Percentiles rank a stretch among this genome's conserved stretches.
Conservation (phyloP, 1,140 invertebrate genomes). For the Conopomorpha cramerella region DNA sequence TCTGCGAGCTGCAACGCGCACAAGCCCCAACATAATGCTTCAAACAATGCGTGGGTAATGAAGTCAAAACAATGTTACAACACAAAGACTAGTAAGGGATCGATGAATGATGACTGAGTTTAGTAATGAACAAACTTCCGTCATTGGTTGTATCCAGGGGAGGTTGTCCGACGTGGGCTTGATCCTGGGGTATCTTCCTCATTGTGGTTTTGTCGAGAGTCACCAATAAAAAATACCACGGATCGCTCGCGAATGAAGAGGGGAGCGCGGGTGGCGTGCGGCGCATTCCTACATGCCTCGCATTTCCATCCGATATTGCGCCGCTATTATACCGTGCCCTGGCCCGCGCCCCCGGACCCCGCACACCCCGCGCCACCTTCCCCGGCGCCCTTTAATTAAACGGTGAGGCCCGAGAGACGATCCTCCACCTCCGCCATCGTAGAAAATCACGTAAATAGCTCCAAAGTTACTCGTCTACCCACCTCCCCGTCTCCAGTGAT, state of each 20-base stretch:
- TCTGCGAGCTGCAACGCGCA: too few species aligned
- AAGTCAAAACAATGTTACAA: too few species aligned
- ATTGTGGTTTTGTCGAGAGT: slow-evolving; percentile 48
- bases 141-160: too few species aligned
- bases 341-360: slow-evolving; percentile 24
- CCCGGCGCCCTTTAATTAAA: slow-evolving; percentile 58
- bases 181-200: too few species aligned
- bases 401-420: slow-evolving; percentile 51
- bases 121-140: too few species aligned
- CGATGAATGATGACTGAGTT: too few species aligned
- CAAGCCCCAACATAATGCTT: too few species aligned
- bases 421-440: slow-evolving; percentile 38
- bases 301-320: slow-evolving; percentile 61
- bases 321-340: slow-evolving; percentile 54
- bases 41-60: too few species aligned
- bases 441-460: slow-evolving; percentile 53
- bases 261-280: slow-evolving; percentile 29
- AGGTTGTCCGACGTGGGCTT: too few species aligned
- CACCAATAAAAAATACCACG: slow-evolving; percentile 59
- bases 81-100: too few species aligned
- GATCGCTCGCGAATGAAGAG: slow-evolving; percentile 48
- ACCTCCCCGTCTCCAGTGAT: slow-evolving; percentile 11
- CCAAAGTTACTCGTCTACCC: slow-evolving; percentile 25
- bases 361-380: too few species aligned
- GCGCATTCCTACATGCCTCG: slow-evolving; percentile 58